phyloP scores from a whole-genome alignment of 2,888 invertebrate genomes.

The Mesoligia furuncula region DNA sequence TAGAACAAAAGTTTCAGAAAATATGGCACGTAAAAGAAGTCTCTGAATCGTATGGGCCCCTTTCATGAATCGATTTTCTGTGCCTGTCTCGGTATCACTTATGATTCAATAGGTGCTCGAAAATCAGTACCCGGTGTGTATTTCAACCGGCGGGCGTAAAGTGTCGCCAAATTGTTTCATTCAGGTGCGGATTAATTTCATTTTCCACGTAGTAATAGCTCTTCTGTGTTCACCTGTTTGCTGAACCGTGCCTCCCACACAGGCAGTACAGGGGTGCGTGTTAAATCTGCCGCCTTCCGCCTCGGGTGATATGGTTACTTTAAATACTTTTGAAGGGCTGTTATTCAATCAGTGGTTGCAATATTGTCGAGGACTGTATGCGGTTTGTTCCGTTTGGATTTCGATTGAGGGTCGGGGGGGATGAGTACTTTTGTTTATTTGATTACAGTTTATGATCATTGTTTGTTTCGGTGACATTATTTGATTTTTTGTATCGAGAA shows the following conservation, averaged over 20 bases:
- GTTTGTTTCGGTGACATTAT: neutral
- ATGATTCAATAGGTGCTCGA: neutral
- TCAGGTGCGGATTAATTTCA: neutral
- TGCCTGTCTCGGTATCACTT: neutral
- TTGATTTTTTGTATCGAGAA: neutral
- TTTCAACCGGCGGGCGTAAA: neutral
- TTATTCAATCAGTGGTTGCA: slow-evolving; percentile 54
- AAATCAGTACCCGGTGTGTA: neutral
- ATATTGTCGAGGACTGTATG: slow-evolving; percentile 37
- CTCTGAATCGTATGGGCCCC: too few relatives aligned
- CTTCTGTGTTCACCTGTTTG: slow-evolving; percentile 28
- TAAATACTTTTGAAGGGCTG: slow-evolving; percentile 48
- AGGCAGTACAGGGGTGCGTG: slow-evolving; percentile 41
- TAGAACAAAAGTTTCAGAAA: neutral
- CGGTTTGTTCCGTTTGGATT: slow-evolving; percentile 35
- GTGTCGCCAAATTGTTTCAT: neutral
- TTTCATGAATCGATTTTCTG: neutral
- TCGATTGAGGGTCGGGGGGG: neutral
- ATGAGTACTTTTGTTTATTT: neutral
- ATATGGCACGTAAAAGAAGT: neutral
- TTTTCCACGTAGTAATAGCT: neutral
- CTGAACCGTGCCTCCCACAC: neutral
- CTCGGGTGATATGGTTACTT: slow-evolving; percentile 48
- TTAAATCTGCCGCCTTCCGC: slow-evolving; percentile 54
- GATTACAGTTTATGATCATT: neutral